These are phyloP conservation scores for Corvus hawaiiensis DNA, from an alignment of 2,113 vertebrate species.

Conservation along the genomic window DNA sequence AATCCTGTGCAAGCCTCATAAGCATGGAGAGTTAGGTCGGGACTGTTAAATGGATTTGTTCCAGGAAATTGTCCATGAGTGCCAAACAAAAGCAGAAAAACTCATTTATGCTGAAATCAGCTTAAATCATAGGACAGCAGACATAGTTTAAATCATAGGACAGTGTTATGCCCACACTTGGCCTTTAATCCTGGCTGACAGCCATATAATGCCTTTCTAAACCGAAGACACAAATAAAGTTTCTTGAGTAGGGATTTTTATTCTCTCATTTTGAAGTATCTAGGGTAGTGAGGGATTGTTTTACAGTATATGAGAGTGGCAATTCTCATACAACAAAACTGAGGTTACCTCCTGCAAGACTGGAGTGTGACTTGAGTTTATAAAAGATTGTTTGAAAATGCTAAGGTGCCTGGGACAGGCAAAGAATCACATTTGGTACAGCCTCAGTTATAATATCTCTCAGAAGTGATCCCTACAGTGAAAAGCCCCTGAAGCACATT, in stretches of 20 bases:
- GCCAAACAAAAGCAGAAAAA: not conserved
- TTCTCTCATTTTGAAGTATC: not conserved
- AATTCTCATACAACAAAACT: not conserved
- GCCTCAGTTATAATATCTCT: not conserved
- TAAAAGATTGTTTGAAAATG: not conserved
- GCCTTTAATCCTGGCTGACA: not conserved
- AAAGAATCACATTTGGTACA: not conserved
- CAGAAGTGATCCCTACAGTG: not conserved
- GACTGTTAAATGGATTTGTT: not conserved
- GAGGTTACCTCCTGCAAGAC: not conserved
- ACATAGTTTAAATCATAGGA: not conserved
- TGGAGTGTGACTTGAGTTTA: not conserved
- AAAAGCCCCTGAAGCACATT: not conserved
- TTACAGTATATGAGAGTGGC: not conserved
- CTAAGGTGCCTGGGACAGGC: not conserved
- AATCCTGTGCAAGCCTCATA: not conserved
- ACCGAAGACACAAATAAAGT: not conserved
- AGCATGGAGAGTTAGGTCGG: accelerated
- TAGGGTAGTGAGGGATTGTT: not conserved
- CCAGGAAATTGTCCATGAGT: not conserved
- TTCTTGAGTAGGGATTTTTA: not conserved
- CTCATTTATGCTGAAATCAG: not conserved
- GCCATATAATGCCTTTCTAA: not conserved
- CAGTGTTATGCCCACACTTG: not conserved
- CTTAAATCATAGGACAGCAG: not conserved